phyloP scores from a whole-genome alignment of 2,888 invertebrate genomes.

The Branchellion lobata region DNA sequence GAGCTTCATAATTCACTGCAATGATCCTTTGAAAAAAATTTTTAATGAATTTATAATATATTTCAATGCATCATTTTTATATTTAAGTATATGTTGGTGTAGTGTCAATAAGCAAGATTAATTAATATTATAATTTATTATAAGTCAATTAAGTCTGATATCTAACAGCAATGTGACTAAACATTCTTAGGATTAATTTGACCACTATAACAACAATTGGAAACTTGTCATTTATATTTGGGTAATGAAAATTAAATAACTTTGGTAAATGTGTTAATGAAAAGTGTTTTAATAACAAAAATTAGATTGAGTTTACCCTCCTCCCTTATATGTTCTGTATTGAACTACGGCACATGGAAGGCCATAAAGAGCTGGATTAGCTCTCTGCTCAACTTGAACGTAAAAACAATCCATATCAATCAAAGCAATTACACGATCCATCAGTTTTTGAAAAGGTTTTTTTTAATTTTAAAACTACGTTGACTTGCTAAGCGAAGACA shows the following conservation, averaged over 20 bases:
- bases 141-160: too few species aligned
- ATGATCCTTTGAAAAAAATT: constrained; percentile 67
- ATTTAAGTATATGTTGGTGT: too few species aligned
- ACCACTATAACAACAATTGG: too few species aligned
- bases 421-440: constrained; percentile 71
- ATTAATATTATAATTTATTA: too few species aligned
- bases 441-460: too few species aligned
- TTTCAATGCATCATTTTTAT: not conserved
- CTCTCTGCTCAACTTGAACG: constrained; percentile 93
- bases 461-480: not conserved
- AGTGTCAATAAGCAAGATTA: too few species aligned
- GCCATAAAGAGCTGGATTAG: constrained; percentile 78
- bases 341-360: constrained; percentile 94
- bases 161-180: too few species aligned
- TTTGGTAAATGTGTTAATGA: too few species aligned
- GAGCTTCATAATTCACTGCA: constrained; percentile 93
- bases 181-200: too few species aligned
- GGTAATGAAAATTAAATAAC: too few species aligned
- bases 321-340: constrained; percentile 88
- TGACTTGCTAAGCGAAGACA: not conserved
- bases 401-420: constrained; percentile 99
- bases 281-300: too few species aligned
- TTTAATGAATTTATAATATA: not conserved
- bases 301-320: constrained; percentile 70
- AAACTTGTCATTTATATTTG: too few species aligned